Evolutionary conservation across 2,113 vertebrate species (phyloP), one percentile per base, ranked within the genome.

Genomic region (Cinclus mexicanus): DNA sequence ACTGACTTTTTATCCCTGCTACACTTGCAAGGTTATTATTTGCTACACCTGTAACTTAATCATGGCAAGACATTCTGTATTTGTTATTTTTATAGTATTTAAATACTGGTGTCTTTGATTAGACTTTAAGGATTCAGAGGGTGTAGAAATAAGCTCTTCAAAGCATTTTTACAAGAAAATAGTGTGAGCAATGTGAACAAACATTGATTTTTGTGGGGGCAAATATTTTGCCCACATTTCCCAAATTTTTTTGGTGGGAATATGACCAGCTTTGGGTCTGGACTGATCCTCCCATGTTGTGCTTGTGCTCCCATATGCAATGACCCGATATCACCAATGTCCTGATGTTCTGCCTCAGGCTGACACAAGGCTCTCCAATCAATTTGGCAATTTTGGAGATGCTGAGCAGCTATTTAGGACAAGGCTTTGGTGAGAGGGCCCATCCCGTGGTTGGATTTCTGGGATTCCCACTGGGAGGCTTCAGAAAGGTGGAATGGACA

Each of bases 41-140:
- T 86, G 83, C 46, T 64, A 46, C 60, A 95, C 83, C 90, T 96
- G 85, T 78, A 64, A 78, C 85, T 95, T 68, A 68, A 72, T 77
- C 56, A 29, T 2, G 37, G 39, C 1, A 7, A 88, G 39, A 7
- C 10, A 14, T 52, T 74, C 57, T 55, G 13, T 9, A 9, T 55
- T 67, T 72, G 19, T 26, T 55, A 15, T 22, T 90, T 37, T 57
- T 22, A 2, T 1, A 10, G 35, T 9, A n/a, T 74, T 82, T 70
- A 67, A 83, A 9, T 29, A 17, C 9, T 7, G 21, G 21, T 37
- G 20, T 1, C 3, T 86, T 83, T 55, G 55, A 50, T 65, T 39
- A 67, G 83, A 52, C 18, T 24, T 31, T 18, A 41, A 69, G 41
- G 20, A 39, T 64, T 60, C 52, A 31, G 19, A 26, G 26, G 7